Percentiles rank a stretch among this genome's conserved stretches.
Evolutionary conservation across 1,140 invertebrate genomes (phyloP).

Genomic region (Drosophila teissieri): DNA sequence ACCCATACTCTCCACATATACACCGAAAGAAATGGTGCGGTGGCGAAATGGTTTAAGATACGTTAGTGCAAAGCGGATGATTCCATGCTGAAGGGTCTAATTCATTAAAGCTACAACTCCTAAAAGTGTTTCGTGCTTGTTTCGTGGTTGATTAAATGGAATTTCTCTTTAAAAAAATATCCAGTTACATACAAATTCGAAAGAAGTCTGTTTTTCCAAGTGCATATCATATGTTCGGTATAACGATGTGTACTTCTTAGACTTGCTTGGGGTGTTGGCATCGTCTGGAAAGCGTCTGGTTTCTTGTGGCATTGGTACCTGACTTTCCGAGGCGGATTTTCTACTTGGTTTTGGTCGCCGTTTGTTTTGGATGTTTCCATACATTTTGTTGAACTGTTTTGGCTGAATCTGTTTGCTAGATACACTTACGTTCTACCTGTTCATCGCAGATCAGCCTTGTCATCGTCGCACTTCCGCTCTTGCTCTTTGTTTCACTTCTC

Average conservation of each 20-base stretch:
- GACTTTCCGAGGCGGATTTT: slow-evolving; percentile 57
- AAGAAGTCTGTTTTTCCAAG: background rate
- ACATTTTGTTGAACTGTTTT: slow-evolving; percentile 1
- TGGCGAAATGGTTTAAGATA: no score
- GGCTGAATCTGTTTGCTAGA: slow-evolving; percentile 21
- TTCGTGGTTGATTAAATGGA: no score
- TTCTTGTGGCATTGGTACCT: slow-evolving; percentile 36
- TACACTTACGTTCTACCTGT: slow-evolving; percentile 25
- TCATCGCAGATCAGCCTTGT: slow-evolving; percentile 22
- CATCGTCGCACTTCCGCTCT: slow-evolving; percentile 29
- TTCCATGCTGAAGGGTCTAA: no score
- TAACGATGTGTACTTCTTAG: slow-evolving; percentile 12
- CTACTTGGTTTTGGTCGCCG: slow-evolving; percentile 69
- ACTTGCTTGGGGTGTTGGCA: slow-evolving; percentile 26
- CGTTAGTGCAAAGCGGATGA: no score
- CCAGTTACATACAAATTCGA: no score
- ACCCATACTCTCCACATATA: background rate
- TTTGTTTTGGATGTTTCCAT: slow-evolving; percentile 30
- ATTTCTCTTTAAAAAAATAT: no score
- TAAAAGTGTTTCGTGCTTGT: no score
- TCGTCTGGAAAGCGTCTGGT: slow-evolving; percentile 46
- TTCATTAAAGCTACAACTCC: no score
- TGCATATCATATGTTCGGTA: slow-evolving; percentile 2
- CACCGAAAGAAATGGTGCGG: background rate
- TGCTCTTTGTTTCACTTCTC: slow-evolving; percentile 24